A percentile compares a stretch with the other conserved stretches of the same genome.
Conservation (phyloP, 1,140 invertebrate species). For the Aphelenchoides fujianensis region DNA sequence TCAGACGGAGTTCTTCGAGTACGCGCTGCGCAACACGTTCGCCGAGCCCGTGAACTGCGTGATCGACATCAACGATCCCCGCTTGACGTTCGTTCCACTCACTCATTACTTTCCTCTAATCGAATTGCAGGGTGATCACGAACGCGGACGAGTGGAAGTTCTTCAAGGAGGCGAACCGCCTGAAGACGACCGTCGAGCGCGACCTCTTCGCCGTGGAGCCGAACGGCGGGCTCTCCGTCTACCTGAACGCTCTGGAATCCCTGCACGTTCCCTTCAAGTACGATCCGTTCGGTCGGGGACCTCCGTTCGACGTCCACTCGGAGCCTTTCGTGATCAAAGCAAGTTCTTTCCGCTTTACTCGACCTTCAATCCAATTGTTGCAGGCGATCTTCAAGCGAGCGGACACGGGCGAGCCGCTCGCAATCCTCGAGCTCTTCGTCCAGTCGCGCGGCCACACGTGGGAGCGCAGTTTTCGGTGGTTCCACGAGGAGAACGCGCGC, state of each 20-base stretch:
- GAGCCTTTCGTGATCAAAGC: constrained; percentile 31
- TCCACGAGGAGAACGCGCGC: constrained; percentile 39
- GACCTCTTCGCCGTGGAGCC: constrained; percentile 35
- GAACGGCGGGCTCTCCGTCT: constrained; percentile 10
- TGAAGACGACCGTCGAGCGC: constrained; percentile 32
- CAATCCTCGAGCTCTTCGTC: constrained; percentile 43
- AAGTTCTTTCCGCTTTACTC: constrained; percentile 5
- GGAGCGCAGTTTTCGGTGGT: constrained; percentile 32
- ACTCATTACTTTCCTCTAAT: background rate
- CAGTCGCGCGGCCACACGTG: constrained; percentile 26
- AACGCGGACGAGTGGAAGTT: constrained; percentile 44
- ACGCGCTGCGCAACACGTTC: constrained; percentile 40
- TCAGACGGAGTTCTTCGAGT: constrained; percentile 41
- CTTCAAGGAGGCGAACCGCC: constrained; percentile 34
- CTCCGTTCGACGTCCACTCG: constrained; percentile 22
- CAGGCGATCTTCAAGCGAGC: constrained; percentile 36
- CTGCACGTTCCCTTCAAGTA: constrained; percentile 40
- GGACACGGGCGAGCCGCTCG: constrained; percentile 38
- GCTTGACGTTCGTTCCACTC: constrained; percentile 24
- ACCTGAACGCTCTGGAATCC: constrained; percentile 39
- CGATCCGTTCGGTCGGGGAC: constrained; percentile 23
- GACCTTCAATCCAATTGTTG: constrained; percentile 31
- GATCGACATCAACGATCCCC: constrained; percentile 38
- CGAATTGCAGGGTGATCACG: constrained; percentile 28
- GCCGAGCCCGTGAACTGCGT: constrained; percentile 39